phyloP scores from a whole-genome alignment of 64 coral and sea anemone genomes.

The Anthopleura sola region DNA sequence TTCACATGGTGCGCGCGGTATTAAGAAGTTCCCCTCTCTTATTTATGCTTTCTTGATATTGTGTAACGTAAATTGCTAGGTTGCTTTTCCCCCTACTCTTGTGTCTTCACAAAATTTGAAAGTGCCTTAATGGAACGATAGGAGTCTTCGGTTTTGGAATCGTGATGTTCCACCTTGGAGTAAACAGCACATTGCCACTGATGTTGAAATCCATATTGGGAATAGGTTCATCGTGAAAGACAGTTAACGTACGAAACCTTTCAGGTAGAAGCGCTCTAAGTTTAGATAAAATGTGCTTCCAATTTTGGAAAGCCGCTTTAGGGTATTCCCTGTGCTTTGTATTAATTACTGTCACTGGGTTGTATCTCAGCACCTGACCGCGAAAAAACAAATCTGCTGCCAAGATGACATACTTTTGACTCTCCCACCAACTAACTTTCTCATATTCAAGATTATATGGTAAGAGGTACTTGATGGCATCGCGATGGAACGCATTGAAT shows the following conservation, averaged over 20 bases:
- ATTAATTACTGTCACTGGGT: constrained; percentile 58
- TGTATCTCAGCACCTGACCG: constrained; percentile 76
- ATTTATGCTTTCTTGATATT: too few relatives aligned
- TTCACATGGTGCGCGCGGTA: too few relatives aligned
- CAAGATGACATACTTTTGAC: constrained; percentile 91
- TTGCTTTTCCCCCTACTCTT: constrained; percentile 11
- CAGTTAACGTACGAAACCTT: constrained; percentile 36
- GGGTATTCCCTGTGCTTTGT: constrained; percentile 84
- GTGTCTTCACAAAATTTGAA: background rate
- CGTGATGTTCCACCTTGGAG: background rate
- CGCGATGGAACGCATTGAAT: constrained; percentile 71
- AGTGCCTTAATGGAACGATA: constrained; percentile 62
- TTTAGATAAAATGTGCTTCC: constrained; percentile 66
- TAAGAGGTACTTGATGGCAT: constrained; percentile 55
- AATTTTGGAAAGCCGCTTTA: constrained; percentile 49
- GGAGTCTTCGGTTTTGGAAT: constrained; percentile 51
- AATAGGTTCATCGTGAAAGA: constrained; percentile 45
- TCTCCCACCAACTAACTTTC: constrained; percentile 85
- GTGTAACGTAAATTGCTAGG: constrained; percentile 1
- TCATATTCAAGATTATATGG: constrained; percentile 83
- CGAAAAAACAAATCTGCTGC: constrained; percentile 74
- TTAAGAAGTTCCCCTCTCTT: too few relatives aligned
- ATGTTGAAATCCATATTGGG: constrained; percentile 50
- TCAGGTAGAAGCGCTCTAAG: constrained; percentile 34
- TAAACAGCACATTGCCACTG: constrained; percentile 30